Conservation (phyloP, 1,140 invertebrate genomes). For the Bombus superbus region DNA sequence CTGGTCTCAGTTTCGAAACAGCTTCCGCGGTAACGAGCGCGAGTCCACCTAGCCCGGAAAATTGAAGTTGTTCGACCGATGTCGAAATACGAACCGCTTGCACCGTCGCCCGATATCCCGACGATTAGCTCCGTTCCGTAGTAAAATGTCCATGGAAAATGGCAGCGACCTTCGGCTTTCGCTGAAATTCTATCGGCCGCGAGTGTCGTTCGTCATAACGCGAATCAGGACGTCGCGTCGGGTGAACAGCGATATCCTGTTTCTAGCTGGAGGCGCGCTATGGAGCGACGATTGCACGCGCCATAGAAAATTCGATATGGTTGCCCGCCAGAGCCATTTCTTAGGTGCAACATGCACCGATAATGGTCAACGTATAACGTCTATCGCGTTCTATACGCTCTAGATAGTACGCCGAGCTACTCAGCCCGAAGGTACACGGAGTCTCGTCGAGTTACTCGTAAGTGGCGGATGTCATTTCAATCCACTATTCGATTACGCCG, state of each 20-base stretch:
- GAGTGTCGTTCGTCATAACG: slow-evolving; percentile 37
- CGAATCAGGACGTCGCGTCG: slow-evolving; percentile 16
- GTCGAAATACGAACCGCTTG: neutral
- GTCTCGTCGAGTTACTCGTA: slow-evolving; percentile 69
- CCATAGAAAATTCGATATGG: slow-evolving; percentile 61
- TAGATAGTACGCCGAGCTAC: slow-evolving; percentile 49
- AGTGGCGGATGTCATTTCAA: slow-evolving; percentile 71
- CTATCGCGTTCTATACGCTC: slow-evolving; percentile 54
- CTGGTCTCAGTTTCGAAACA: slow-evolving; percentile 53
- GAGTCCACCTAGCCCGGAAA: slow-evolving; percentile 40
- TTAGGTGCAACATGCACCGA: slow-evolving; percentile 58
- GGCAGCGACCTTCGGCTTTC: neutral
- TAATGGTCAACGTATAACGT: slow-evolving; percentile 64
- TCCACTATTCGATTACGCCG: slow-evolving; percentile 69
- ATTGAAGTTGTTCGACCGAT: slow-evolving; percentile 15
- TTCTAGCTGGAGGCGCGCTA: neutral
- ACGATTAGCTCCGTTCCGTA: neutral
- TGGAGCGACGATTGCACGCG: slow-evolving; percentile 27
- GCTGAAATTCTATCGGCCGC: slow-evolving; percentile 38
- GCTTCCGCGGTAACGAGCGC: slow-evolving; percentile 47
- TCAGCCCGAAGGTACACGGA: slow-evolving; percentile 51
- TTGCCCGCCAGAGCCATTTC: slow-evolving; percentile 44
- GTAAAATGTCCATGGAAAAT: no score
- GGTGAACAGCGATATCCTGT: slow-evolving; percentile 37
- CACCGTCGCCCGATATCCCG: neutral